phyloP scores from a whole-genome alignment of 2,113 vertebrate species.

The Eulacestoma nigropectus region DNA sequence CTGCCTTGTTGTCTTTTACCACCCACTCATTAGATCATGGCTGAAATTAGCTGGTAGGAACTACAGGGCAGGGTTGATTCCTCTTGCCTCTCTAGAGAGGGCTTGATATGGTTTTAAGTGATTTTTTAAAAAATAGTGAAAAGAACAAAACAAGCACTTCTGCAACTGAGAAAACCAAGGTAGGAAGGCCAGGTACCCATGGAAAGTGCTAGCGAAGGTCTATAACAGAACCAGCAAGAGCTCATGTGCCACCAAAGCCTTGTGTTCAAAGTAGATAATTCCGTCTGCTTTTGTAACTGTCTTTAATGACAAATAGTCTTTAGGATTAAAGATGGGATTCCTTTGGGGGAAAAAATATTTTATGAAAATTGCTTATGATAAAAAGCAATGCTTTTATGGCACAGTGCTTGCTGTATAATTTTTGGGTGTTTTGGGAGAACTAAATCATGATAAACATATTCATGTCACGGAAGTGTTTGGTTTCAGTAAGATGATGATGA shows the following conservation, averaged over 20 bases:
- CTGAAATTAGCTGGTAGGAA: conserved; percentile 34
- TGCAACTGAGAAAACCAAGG: not conserved
- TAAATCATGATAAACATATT: not conserved
- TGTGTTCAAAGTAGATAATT: not conserved
- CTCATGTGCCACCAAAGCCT: not conserved
- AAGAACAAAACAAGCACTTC: not conserved
- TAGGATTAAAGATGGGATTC: not conserved
- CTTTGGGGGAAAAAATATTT: not conserved
- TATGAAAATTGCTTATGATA: not conserved
- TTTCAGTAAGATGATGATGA: not conserved
- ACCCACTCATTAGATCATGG: conserved; percentile 27
- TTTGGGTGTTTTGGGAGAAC: not conserved
- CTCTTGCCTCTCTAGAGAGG: not conserved
- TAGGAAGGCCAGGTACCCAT: not conserved
- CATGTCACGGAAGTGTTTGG: not conserved
- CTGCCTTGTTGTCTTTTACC: not conserved
- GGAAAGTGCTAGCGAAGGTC: not conserved
- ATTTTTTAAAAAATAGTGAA: not conserved
- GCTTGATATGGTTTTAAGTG: not conserved
- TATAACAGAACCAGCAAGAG: fast-evolving
- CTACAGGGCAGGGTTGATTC: not conserved
- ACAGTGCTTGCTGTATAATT: not conserved
- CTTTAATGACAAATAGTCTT: not conserved
- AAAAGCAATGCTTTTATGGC: not conserved
- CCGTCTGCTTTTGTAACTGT: not conserved